Base-by-base conservation (phyloP, 2,113 vertebrate species). In the Barbus barbus region DNA sequence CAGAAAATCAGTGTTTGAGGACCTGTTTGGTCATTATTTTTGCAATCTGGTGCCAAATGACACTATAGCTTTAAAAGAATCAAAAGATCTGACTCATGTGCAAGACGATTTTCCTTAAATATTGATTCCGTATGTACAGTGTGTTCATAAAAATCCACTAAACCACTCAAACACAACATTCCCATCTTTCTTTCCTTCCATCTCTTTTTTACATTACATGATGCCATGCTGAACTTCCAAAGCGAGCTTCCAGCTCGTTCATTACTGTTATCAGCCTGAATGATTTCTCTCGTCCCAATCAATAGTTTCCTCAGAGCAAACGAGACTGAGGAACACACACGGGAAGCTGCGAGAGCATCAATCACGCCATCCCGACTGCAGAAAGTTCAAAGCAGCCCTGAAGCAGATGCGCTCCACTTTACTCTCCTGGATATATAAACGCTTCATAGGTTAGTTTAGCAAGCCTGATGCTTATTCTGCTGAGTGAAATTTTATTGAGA, bases 181-280 rank as follows among this genome's bases (percentile, higher is more conserved):
- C 0, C 36, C 11, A n/a, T 22, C 20, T 46, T 41, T 24, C 31
- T 78, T 58, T 22, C 13, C 13, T 26, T 78, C 20, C n/a, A 9
- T 78, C 38, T 72, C 9, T 69, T 71, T 69, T 71, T 46, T 71
- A 16, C 20, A 8, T 18, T 61, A 18, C 24, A 60, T 38, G 12
- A 38, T 36, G 5, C 16, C 1, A 0, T 12, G 56, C 56, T 44
- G 8, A 44, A 79, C 36, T 28, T 63, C n/a, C 56, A 79, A 44
- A 79, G n/a, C n/a, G 18, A 92, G 90, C 91, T 89, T 90, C 85
- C 89, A 85, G 87, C 88, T 92, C 89, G 86, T 93, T 93, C 91
- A 92, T 93, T 91, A 92, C 88, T 82, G 89, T 91, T 93, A 91
- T 93, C 90, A 88, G 31, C 69, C 60, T 91, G 86, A 92, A 92